Evolutionary conservation across 1,140 invertebrate species (phyloP).

Genomic region (Hesperophylax magnus): DNA sequence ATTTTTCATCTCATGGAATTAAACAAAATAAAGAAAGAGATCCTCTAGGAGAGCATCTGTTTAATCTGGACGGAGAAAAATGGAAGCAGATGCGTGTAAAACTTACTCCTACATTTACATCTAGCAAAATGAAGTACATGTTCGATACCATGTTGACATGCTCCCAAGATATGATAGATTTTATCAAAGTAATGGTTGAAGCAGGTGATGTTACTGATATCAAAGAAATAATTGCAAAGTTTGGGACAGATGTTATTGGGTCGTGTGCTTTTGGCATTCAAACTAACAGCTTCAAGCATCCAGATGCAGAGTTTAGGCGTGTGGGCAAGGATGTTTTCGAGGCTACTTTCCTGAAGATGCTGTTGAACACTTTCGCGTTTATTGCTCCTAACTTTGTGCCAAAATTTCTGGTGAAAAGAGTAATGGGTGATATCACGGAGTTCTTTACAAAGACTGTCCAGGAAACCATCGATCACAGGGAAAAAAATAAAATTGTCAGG

Average conservation of each 20-base stretch:
- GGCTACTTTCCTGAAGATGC: slow-evolving; percentile 32
- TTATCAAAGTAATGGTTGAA: no score
- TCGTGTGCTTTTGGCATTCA: slow-evolving; percentile 74
- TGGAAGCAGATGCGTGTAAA: no score
- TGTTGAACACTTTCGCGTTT: slow-evolving; percentile 8
- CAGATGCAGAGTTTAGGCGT: slow-evolving; percentile 68
- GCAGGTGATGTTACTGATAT: slow-evolving; percentile 66
- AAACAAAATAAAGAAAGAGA: no score
- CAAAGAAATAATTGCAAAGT: slow-evolving; percentile 67
- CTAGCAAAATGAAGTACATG: no score
- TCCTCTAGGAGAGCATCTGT: no score
- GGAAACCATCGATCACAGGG: slow-evolving; percentile 70
- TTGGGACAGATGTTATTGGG: slow-evolving; percentile 72
- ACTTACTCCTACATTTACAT: no score
- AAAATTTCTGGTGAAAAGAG: slow-evolving; percentile 33
- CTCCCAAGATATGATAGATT: no score
- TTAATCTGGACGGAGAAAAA: no score
- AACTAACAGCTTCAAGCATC: slow-evolving; percentile 69
- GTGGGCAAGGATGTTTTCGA: slow-evolving; percentile 61
- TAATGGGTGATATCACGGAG: slow-evolving; percentile 38
- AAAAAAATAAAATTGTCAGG: slow-evolving; percentile 65
- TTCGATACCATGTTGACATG: no score
- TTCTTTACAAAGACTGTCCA: slow-evolving; percentile 72
- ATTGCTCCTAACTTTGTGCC: slow-evolving; percentile 47
- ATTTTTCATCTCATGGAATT: no score